Conservation (phyloP, 2,797 vertebrate genomes). For the Gadopsis bispinosus region DNA sequence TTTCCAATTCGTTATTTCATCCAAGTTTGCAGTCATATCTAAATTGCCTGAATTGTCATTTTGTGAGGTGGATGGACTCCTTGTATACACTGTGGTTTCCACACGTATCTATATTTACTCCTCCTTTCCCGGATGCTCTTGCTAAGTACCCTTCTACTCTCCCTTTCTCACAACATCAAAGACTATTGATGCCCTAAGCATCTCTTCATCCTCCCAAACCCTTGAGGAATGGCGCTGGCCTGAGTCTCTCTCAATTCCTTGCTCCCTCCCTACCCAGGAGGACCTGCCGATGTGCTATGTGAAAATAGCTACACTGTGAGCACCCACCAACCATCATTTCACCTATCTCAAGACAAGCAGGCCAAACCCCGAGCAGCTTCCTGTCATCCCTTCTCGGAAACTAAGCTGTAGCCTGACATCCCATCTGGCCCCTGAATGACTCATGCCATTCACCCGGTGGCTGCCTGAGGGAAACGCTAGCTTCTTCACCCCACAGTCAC, state of each 20-base stretch:
- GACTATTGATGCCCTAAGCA: constrained; percentile 35
- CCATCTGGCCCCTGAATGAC: constrained; percentile 66
- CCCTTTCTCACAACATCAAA: constrained; percentile 49
- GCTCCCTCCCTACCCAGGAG: constrained; percentile 18
- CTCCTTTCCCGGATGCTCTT: constrained; percentile 14
- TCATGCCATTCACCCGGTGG: constrained; percentile 59
- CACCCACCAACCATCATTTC: constrained; percentile 20
- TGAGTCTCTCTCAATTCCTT: constrained; percentile 25
- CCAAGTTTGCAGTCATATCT: not conserved
- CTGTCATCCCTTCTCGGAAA: constrained; percentile 54
- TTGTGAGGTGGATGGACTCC: not conserved
- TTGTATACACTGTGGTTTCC: constrained; percentile 14
- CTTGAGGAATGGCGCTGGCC: constrained; percentile 26
- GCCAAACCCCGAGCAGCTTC: constrained; percentile 39
- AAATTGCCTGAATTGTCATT: not conserved
- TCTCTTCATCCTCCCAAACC: constrained; percentile 43
- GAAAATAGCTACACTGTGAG: constrained; percentile 35
- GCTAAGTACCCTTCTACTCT: constrained; percentile 11
- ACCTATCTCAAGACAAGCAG: constrained; percentile 44
- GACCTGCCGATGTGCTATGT: constrained; percentile 15
- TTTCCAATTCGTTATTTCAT: not conserved
- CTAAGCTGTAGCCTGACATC: constrained; percentile 61
- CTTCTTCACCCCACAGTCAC: constrained; percentile 62
- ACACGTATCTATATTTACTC: constrained; percentile 36
- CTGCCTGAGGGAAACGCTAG: constrained; percentile 60